A percentile compares a stretch with the other conserved stretches of the same genome.
Conservation (phyloP, 2,888 invertebrate genomes). For the Odontocolon sp. region DNA sequence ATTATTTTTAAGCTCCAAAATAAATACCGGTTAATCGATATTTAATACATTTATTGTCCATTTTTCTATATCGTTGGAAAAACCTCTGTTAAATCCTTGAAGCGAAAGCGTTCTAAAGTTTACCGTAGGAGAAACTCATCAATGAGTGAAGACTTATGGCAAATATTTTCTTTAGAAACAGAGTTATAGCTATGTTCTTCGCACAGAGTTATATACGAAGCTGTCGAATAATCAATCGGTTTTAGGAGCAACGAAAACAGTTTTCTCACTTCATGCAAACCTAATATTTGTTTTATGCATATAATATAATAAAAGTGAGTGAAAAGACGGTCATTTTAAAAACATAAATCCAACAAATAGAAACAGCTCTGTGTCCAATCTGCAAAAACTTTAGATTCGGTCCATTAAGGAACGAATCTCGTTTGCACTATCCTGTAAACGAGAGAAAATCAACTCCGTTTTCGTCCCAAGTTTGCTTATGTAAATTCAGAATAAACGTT, state of each 20-base stretch:
- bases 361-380: slow-evolving; percentile 38
- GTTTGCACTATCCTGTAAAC: slow-evolving; percentile 10
- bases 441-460: slow-evolving; percentile 30
- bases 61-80: no score
- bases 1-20: no score
- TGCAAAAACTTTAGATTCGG: slow-evolving; percentile 21
- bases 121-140: background rate
- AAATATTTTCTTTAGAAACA: background rate
- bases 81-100: background rate
- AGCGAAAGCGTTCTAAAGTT: background rate
- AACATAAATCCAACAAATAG: slow-evolving; percentile 35
- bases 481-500: slow-evolving; percentile 53
- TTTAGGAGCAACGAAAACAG: slow-evolving; percentile 36
- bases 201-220: background rate
- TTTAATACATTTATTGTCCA: no score
- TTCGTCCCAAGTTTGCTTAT: slow-evolving; percentile 54
- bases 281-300: background rate
- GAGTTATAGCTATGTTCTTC: background rate
- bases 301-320: slow-evolving; percentile 27
- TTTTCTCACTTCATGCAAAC: background rate
- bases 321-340: slow-evolving; percentile 15
- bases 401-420: slow-evolving; percentile 38
- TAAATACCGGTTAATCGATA: no score
- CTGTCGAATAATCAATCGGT: slow-evolving; percentile 24
- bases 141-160: background rate